Evolutionary conservation across 2,888 invertebrate genomes (phyloP).

Genomic region (Chelonus formosanus): DNA sequence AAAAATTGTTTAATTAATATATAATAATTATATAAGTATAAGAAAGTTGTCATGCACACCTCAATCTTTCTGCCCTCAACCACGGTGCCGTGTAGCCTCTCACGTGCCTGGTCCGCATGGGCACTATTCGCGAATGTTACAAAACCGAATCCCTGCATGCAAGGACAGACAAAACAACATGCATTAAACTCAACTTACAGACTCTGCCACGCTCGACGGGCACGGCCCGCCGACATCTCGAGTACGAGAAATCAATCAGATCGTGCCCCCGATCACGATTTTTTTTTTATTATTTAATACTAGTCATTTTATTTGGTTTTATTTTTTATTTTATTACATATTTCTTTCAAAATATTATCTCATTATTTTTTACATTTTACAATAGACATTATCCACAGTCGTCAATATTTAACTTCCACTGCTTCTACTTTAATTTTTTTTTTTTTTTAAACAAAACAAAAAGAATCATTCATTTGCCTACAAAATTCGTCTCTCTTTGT

Average conservation of each 20-base stretch:
- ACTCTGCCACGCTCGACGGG: slow-evolving; percentile 58
- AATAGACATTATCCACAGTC: slow-evolving; percentile 7
- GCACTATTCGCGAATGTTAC: slow-evolving; percentile 99
- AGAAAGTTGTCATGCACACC: slow-evolving; percentile 91
- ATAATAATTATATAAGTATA: slow-evolving; percentile 61
- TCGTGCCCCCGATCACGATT: slow-evolving; percentile 44
- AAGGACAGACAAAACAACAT: slow-evolving; percentile 92
- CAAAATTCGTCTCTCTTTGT: slow-evolving; percentile 27
- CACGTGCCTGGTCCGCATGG: slow-evolving; percentile 99
- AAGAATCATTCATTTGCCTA: slow-evolving; percentile 28
- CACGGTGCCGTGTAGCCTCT: slow-evolving; percentile 99
- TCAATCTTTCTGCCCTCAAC: slow-evolving; percentile 99
- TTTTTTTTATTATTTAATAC: slow-evolving; percentile 36
- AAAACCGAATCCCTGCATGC: slow-evolving; percentile 99
- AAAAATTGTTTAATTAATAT: slow-evolving; percentile 63
- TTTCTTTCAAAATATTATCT: not conserved
- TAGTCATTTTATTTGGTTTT: slow-evolving; percentile 1
- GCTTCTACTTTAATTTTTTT: slow-evolving; percentile 3
- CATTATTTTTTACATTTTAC: slow-evolving; percentile 4
- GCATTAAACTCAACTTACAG: slow-evolving; percentile 76
- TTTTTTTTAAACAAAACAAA: slow-evolving; percentile 15
- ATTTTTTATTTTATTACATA: slow-evolving; percentile 7
- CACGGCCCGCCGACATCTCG: slow-evolving; percentile 36
- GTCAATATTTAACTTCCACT: slow-evolving; percentile 1
- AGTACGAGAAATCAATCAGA: slow-evolving; percentile 39